Conservation (phyloP, 2,888 invertebrate species). For the Perdita meconis region DNA sequence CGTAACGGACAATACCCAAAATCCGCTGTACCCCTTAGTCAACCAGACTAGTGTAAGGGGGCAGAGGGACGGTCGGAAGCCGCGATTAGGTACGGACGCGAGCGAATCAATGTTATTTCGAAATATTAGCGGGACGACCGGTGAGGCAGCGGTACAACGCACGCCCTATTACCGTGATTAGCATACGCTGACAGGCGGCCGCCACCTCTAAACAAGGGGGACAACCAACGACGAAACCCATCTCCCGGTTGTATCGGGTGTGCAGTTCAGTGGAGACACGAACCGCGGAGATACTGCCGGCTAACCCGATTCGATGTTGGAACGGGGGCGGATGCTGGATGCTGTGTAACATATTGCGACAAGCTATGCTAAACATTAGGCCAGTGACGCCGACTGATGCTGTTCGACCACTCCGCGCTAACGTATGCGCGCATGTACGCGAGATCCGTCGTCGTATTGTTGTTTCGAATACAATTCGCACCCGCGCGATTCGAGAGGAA, state of each 20-base stretch:
- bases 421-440: constrained; percentile 66
- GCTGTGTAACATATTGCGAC: constrained; percentile 82
- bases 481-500: background rate
- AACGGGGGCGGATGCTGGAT: constrained; percentile 51
- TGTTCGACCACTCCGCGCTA: constrained; percentile 71
- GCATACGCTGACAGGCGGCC: constrained; percentile 81
- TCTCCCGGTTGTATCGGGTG: constrained; percentile 37
- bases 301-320: constrained; percentile 64
- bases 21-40: constrained; percentile 49
- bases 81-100: constrained; percentile 49
- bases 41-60: no score
- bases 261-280: constrained; percentile 57
- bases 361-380: constrained; percentile 82
- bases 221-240: constrained; percentile 47
- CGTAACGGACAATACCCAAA: constrained; percentile 75
- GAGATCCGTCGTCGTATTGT: constrained; percentile 35
- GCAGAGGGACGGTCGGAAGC: constrained; percentile 33
- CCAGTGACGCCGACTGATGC: constrained; percentile 78
- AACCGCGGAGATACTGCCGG: constrained; percentile 63
- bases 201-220: constrained; percentile 64
- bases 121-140: constrained; percentile 78
- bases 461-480: background rate
- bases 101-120: constrained; percentile 79
- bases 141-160: constrained; percentile 72
- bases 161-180: constrained; percentile 83